Evolutionary conservation across 2,797 vertebrate genomes (phyloP).

Genomic region (Novumbra hubbsi): DNA sequence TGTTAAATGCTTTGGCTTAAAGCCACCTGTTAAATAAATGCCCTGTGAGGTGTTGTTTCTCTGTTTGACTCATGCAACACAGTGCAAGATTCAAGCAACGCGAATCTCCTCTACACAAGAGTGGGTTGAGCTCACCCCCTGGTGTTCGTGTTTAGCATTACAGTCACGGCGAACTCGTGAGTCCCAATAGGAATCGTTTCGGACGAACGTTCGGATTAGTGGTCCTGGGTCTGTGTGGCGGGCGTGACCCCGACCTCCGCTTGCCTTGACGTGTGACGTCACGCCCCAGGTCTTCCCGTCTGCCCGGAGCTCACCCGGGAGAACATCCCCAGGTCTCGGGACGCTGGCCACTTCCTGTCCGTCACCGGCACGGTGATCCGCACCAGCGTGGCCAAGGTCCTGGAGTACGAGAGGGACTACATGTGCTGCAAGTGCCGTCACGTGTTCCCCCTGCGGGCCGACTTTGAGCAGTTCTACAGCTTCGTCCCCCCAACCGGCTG

Average conservation of each 20-base stretch:
- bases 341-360: constrained; percentile 91
- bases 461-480: constrained; percentile 86
- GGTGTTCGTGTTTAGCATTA: background rate
- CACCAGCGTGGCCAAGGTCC: constrained; percentile 86
- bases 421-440: constrained; percentile 91
- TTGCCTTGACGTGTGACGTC: background rate
- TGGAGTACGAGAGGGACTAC: constrained; percentile 90
- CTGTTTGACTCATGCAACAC: background rate
- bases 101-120: background rate
- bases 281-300: constrained; percentile 83
- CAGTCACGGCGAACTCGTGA: background rate
- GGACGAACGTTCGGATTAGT: background rate
- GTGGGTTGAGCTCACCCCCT: background rate
- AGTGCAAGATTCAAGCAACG: background rate
- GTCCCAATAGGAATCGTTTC: background rate
- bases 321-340: constrained; percentile 87
- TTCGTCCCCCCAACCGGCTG: constrained; percentile 79
- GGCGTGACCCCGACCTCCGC: background rate
- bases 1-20: too few species aligned
- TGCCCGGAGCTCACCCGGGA: constrained; percentile 94
- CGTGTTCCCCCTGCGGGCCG: constrained; percentile 78
- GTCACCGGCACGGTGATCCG: constrained; percentile 94
- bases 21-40: background rate
- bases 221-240: background rate
- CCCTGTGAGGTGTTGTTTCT: background rate